Percentiles rank a stretch among this genome's conserved stretches.
Evolutionary conservation across 2,797 vertebrate species (phyloP).

Genomic region (Thripadectes ignobilis): DNA sequence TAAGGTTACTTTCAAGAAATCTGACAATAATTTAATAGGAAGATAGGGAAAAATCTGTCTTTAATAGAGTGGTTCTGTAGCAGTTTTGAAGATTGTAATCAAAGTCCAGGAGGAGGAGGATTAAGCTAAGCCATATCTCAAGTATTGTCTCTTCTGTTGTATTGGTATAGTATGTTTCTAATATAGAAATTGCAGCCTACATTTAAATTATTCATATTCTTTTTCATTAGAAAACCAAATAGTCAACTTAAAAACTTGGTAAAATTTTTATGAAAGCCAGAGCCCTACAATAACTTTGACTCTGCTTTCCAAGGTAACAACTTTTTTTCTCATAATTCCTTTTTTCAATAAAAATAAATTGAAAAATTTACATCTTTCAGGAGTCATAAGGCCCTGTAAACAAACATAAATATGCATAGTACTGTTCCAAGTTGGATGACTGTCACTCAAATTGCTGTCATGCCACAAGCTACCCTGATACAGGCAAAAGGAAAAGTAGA

Average conservation of each 20-base stretch:
- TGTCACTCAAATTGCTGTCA: slow-evolving; percentile 73
- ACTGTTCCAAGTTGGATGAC: background rate
- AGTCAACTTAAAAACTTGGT: slow-evolving; percentile 71
- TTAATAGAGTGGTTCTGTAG: background rate
- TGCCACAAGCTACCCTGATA: slow-evolving; percentile 45
- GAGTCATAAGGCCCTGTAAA: slow-evolving; percentile 46
- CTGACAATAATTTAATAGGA: background rate
- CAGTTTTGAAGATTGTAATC: slow-evolving; percentile 55
- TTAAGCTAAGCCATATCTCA: slow-evolving; percentile 44
- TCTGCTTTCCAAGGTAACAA: slow-evolving; percentile 33
- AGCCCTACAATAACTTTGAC: slow-evolving; percentile 53
- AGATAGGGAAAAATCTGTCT: background rate
- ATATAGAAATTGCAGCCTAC: background rate
- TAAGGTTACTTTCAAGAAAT: background rate
- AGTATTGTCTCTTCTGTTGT: slow-evolving; percentile 47
- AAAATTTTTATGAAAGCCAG: slow-evolving; percentile 74
- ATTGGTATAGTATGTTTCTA: background rate
- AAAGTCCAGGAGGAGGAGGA: slow-evolving; percentile 19
- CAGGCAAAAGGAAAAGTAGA: slow-evolving; percentile 68
- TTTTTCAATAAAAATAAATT: slow-evolving; percentile 66
- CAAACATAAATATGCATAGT: slow-evolving; percentile 57
- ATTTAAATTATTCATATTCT: slow-evolving; percentile 72
- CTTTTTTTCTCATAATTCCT: background rate
- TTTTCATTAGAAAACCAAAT: slow-evolving; percentile 75
- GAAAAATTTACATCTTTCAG: slow-evolving; percentile 70